phyloP scores from a whole-genome alignment of 2,797 vertebrate species.

The Artibeus lituratus region DNA sequence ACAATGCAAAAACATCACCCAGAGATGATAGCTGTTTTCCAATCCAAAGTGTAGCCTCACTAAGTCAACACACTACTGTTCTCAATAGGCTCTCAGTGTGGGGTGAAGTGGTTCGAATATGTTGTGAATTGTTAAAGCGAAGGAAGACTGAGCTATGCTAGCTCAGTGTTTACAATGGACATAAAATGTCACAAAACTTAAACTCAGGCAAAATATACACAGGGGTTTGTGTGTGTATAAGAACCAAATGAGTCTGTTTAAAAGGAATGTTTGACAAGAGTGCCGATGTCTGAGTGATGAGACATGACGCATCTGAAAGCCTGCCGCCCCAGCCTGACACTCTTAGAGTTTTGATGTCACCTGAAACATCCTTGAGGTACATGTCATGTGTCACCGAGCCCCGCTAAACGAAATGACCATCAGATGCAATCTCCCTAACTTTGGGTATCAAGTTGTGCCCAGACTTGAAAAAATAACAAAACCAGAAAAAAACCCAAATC shows the following conservation, averaged over 20 bases:
- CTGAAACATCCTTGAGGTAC: not conserved
- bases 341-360: not conserved
- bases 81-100: not conserved
- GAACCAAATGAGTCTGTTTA: not conserved
- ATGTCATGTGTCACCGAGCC: not conserved
- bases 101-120: not conserved
- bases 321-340: not conserved
- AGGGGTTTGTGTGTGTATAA: not conserved
- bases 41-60: conserved; percentile 31
- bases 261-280: not conserved
- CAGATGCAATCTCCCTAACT: not conserved
- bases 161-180: not conserved
- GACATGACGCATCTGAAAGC: not conserved
- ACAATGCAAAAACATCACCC: conserved; percentile 48
- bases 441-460: not conserved
- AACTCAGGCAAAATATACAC: not conserved
- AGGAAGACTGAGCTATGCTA: not conserved
- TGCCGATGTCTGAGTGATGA: not conserved
- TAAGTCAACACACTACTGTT: conserved; percentile 44
- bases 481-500: not conserved
- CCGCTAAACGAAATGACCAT: not conserved
- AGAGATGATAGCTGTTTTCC: conserved; percentile 27
- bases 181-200: not conserved
- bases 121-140: not conserved
- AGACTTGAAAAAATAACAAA: not conserved